phyloP scores from a whole-genome alignment of 2,888 invertebrate genomes.

The Matsumyia berberina region DNA sequence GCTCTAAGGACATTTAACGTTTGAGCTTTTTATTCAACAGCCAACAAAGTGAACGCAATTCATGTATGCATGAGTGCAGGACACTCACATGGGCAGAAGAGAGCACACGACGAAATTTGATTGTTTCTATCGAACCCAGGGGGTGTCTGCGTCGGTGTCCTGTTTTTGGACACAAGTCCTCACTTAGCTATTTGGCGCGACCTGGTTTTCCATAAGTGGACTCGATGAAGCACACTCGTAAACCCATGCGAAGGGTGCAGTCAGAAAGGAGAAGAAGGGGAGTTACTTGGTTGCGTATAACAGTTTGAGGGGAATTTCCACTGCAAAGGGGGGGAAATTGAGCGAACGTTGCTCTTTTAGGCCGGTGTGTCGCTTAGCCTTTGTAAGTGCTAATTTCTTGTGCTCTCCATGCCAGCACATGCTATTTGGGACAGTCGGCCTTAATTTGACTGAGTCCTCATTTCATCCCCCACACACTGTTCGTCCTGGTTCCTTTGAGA shows the following conservation, averaged over 20 bases:
- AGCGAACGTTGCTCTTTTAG: background rate
- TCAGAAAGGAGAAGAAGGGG: conserved; percentile 4
- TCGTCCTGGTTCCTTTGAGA: conserved; percentile 20
- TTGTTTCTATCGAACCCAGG: conserved; percentile 68
- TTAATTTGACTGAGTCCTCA: background rate
- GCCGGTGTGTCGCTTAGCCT: background rate
- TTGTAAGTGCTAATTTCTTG: conserved; percentile 8
- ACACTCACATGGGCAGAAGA: conserved; percentile 27
- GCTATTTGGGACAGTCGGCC: conserved; percentile 7
- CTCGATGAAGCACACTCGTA: background rate
- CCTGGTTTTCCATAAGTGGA: conserved; percentile 50
- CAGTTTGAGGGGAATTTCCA: conserved; percentile 59
- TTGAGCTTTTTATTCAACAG: conserved; percentile 76
- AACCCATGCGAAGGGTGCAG: conserved; percentile 36
- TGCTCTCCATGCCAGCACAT: conserved; percentile 11
- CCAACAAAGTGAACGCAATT: conserved; percentile 64
- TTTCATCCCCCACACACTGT: background rate
- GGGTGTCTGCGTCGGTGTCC: conserved; percentile 30
- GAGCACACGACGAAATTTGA: conserved; percentile 27
- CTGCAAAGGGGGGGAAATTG: conserved; percentile 47
- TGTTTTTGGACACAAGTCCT: conserved; percentile 27
- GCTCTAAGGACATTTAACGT: conserved; percentile 75
- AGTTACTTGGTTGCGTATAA: conserved; percentile 53
- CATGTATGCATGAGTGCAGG: conserved; percentile 60
- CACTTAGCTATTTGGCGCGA: conserved; percentile 57